phyloP scores from a whole-genome alignment of 1,140 invertebrate species.

The Neodiprion virginianus region DNA sequence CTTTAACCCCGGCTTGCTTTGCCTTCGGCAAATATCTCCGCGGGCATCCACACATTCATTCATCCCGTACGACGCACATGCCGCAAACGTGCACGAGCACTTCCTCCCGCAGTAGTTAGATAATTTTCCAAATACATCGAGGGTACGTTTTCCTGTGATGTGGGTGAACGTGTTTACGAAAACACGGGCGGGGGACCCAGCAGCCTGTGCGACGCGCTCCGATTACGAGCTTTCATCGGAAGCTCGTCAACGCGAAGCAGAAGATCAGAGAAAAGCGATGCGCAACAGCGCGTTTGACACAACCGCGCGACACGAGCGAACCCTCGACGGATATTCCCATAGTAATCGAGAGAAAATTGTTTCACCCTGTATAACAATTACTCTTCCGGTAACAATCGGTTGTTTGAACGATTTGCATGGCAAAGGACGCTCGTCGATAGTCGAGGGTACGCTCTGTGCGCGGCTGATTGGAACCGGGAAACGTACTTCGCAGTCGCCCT shows the following conservation, averaged over 20 bases:
- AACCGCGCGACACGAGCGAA: too few species aligned
- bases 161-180: too few species aligned
- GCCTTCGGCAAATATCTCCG: slow-evolving; percentile 53
- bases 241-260: too few species aligned
- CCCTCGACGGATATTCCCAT: too few species aligned
- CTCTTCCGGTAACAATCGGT: background rate
- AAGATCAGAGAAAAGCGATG: too few species aligned
- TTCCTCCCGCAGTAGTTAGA: background rate
- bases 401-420: slow-evolving; percentile 7
- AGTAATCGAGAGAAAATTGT: background rate
- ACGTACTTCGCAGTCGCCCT: background rate
- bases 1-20: slow-evolving; percentile 28
- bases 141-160: too few species aligned
- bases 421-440: background rate
- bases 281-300: too few species aligned
- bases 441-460: background rate
- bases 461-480: background rate
- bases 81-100: background rate
- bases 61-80: slow-evolving; percentile 16
- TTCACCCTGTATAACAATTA: background rate
- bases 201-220: too few species aligned
- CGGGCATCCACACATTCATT: slow-evolving; percentile 32
- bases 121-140: too few species aligned
- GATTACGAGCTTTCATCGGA: too few species aligned
- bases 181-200: too few species aligned